Conservation (phyloP, 2,797 vertebrate species). For the Poecilia velifera region DNA sequence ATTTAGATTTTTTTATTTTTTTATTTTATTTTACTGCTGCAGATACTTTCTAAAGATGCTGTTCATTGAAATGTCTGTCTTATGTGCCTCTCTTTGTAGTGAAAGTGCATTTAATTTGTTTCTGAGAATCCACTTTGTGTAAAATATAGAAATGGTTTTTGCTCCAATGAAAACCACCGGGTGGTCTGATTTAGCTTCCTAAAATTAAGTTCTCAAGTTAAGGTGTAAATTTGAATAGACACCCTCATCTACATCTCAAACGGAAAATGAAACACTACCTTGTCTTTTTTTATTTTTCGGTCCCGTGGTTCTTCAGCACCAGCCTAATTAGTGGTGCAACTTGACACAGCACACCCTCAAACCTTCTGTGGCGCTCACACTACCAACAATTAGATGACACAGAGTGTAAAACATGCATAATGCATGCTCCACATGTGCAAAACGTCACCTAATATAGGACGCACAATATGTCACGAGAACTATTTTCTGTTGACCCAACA, state of each 20-base stretch:
- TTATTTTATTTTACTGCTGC: slow-evolving; percentile 5
- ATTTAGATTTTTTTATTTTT: slow-evolving; percentile 31
- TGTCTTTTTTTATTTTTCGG: slow-evolving; percentile 23
- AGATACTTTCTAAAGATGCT: slow-evolving; percentile 30
- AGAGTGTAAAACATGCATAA: neutral
- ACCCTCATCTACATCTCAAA: slow-evolving; percentile 29
- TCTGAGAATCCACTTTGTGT: slow-evolving; percentile 6
- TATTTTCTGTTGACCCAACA: slow-evolving; percentile 40
- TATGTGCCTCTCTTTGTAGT: slow-evolving; percentile 11
- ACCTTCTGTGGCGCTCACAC: slow-evolving; percentile 3
- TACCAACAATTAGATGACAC: neutral
- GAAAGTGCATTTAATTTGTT: slow-evolving; percentile 23
- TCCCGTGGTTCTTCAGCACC: slow-evolving; percentile 40
- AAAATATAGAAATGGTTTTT: neutral
- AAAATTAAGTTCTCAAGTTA: slow-evolving; percentile 21
- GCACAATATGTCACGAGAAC: slow-evolving; percentile 13
- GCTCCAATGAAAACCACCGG: slow-evolving; percentile 4
- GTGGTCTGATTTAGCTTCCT: slow-evolving; percentile 5
- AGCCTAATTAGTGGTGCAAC: slow-evolving; percentile 47
- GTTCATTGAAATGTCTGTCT: slow-evolving; percentile 16
- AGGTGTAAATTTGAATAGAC: slow-evolving; percentile 51
- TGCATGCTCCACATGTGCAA: neutral
- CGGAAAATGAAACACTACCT: slow-evolving; percentile 39
- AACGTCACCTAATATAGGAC: neutral
- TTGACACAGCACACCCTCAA: slow-evolving; percentile 26